Percentiles rank a stretch among this genome's conserved stretches.
phyloP scores from a whole-genome alignment of 2,797 vertebrate species.

The Microctenopoma stevenorrisi region DNA sequence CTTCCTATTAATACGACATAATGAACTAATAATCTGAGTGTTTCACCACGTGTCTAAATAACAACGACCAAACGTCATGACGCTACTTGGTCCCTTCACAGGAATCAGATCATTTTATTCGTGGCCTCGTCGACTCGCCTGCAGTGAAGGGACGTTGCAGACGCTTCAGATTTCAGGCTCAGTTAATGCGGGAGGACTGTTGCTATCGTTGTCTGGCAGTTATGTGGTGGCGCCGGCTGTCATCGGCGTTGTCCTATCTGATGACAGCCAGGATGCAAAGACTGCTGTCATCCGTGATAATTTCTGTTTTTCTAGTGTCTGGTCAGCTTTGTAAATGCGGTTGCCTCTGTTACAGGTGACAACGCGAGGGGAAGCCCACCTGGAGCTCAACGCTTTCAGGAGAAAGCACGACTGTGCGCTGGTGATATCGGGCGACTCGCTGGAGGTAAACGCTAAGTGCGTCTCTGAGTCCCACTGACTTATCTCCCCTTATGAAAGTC shows the following conservation, averaged over 20 bases:
- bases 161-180: neutral
- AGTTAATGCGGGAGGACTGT: neutral
- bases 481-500: constrained; percentile 43
- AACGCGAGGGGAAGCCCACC: constrained; percentile 95
- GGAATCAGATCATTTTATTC: no score
- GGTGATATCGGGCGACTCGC: constrained; percentile 96
- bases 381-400: constrained; percentile 96
- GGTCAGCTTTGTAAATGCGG: constrained; percentile 42
- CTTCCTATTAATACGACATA: no score
- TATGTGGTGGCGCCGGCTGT: constrained; percentile 12
- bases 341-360: constrained; percentile 86
- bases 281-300: constrained; percentile 32
- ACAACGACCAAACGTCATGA: no score
- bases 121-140: no score
- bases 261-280: constrained; percentile 43
- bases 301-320: neutral
- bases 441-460: constrained; percentile 86
- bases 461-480: constrained; percentile 20
- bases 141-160: no score
- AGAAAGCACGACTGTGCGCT: constrained; percentile 97
- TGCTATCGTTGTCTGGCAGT: neutral
- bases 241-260: constrained; percentile 29
- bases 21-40: no score
- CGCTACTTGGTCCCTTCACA: no score
- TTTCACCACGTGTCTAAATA: no score